Conservation (phyloP, 2,888 invertebrate species). For the Synergus japonicus region DNA sequence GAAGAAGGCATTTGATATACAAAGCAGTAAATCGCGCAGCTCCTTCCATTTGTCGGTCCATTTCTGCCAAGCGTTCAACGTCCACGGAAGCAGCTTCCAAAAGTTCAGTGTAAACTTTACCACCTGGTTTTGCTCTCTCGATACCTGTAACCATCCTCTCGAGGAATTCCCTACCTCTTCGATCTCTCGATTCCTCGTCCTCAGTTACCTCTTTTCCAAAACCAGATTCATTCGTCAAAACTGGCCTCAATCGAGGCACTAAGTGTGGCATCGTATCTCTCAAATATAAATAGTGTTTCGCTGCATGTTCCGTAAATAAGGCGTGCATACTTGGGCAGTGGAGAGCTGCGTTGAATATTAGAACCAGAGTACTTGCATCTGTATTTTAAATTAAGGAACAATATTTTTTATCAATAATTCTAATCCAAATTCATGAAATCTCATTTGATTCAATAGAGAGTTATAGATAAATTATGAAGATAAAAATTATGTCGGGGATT, state of each 20-base stretch:
- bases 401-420: slow-evolving; percentile 17
- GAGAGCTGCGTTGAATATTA: slow-evolving; percentile 96
- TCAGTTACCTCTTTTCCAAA: slow-evolving; percentile 58
- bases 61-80: slow-evolving; percentile 84
- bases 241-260: slow-evolving; percentile 84
- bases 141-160: slow-evolving; percentile 86
- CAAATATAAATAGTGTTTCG: slow-evolving; percentile 95
- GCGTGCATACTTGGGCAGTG: slow-evolving; percentile 94
- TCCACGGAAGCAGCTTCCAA: slow-evolving; percentile 79
- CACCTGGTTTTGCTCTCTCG: slow-evolving; percentile 83
- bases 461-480: too few species aligned
- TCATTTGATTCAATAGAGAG: neutral
- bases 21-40: slow-evolving; percentile 90
- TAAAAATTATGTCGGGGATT: too few species aligned
- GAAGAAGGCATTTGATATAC: slow-evolving; percentile 83
- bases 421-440: too few species aligned
- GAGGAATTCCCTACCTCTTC: slow-evolving; percentile 81
- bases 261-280: slow-evolving; percentile 94
- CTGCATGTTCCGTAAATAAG: slow-evolving; percentile 94
- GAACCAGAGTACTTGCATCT: slow-evolving; percentile 93
- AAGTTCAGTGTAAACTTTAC: slow-evolving; percentile 75
- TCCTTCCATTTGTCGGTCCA: slow-evolving; percentile 88
- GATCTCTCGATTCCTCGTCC: slow-evolving; percentile 65
- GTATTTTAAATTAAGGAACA: slow-evolving; percentile 54
- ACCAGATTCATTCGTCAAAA: slow-evolving; percentile 62